These are phyloP conservation scores for Theonella swinhoei DNA, from an alignment of 37 sponge, comb jelly and placozoan genomes.

Conservation along the genomic window DNA sequence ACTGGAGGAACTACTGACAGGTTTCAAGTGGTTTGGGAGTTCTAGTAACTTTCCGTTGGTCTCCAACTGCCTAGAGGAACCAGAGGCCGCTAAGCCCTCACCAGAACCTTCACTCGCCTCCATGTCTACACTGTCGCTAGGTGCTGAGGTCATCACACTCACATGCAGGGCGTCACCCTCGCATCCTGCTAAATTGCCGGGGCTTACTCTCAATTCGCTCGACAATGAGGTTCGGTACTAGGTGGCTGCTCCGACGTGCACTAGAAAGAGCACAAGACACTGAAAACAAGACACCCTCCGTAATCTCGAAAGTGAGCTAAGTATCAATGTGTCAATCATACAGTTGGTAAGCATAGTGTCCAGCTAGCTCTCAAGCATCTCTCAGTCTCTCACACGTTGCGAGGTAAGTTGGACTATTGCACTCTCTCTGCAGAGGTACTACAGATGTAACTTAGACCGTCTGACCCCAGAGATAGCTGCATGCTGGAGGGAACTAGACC, in stretches of 20 bases:
- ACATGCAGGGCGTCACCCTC: too few species aligned
- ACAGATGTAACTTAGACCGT: constrained; percentile 40
- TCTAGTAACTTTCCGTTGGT: neutral
- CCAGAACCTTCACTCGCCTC: too few species aligned
- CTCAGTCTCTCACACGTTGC: neutral
- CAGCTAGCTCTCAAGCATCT: too few species aligned
- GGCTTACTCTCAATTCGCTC: neutral
- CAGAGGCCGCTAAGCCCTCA: too few species aligned
- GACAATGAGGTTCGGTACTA: neutral
- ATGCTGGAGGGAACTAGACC: constrained; percentile 31
- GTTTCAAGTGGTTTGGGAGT: neutral
- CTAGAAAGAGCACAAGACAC: neutral
- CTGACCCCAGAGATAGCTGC: constrained; percentile 35
- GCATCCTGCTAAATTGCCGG: neutral
- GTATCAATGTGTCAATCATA: too few species aligned
- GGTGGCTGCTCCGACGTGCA: neutral
- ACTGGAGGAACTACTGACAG: neutral
- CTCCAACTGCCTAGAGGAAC: too few species aligned
- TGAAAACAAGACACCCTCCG: neutral
- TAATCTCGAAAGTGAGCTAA: neutral
- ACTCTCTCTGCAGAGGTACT: constrained; percentile 26
- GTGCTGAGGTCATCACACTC: too few species aligned
- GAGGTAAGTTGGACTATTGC: too few species aligned
- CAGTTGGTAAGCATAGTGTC: too few species aligned
- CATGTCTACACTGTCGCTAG: too few species aligned